Conservation (phyloP, 2,797 vertebrate genomes). For the Peromyscus attwateri region DNA sequence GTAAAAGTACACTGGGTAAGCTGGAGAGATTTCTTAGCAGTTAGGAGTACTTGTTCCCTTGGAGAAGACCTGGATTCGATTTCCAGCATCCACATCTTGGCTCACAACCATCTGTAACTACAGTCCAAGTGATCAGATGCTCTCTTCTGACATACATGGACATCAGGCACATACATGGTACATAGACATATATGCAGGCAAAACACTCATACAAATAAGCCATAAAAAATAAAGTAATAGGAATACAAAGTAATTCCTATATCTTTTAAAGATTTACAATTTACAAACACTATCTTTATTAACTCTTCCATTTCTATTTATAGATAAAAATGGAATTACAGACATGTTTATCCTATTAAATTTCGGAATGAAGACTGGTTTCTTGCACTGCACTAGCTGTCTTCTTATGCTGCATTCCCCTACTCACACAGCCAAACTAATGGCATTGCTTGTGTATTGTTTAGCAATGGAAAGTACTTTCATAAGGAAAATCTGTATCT, state of each 20-base stretch:
- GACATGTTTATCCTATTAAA: not conserved
- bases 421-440: not conserved
- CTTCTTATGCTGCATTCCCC: not conserved
- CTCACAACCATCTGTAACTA: not conserved
- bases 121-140: no score
- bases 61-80: not conserved
- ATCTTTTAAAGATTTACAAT: not conserved
- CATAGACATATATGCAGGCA: no score
- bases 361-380: not conserved
- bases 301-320: not conserved
- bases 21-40: not conserved
- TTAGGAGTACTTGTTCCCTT: not conserved
- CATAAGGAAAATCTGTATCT: not conserved
- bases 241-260: conserved; percentile 28
- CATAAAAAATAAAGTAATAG: not conserved
- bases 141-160: not conserved
- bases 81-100: not conserved
- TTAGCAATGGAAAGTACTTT: conserved; percentile 17
- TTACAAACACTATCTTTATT: conserved; percentile 13
- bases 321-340: not conserved
- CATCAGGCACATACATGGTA: not conserved
- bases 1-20: not conserved
- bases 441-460: not conserved
- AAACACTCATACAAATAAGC: not conserved
- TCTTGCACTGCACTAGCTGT: not conserved